Base-by-base conservation (phyloP, 2,888 invertebrate species). In the Diplazon laetatorius region DNA sequence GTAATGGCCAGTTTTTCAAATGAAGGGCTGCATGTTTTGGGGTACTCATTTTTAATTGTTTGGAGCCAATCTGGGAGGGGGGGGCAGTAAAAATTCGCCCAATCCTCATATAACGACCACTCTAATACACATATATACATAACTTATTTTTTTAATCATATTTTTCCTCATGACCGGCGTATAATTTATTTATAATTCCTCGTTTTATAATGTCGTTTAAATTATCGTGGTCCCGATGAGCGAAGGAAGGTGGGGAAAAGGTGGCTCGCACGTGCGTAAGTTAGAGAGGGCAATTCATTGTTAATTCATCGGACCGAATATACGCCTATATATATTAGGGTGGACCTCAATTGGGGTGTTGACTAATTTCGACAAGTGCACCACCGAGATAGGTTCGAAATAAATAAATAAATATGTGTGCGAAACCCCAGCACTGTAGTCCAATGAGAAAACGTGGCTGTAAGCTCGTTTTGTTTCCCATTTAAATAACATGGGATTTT, bases 251-350 rank as follows among this genome's bases (percentile, higher is more conserved):
- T n/a, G n/a, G n/a, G n/a, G n/a, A n/a, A n/a, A n/a, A 48, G 35
- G 30, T 63, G 52, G 37, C 52, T 66, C 66, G 1, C 39, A 18
- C 20, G 66, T 22, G 52, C 66, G 50, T 66, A 66, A 66, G 50
- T 52, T 20, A 48, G 48, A 65, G 65, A 66, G 66, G 50, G 66
- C 39, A 66, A 66, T 66, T 66, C 66, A 66, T 66, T 52, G 52
- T 52, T 70, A 60, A 70, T 70, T 60, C 60, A 60, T 52, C 60
- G 60, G 60, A 39, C 10, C 39, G 37, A 48, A 69, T 46, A 59
- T n/a, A n/a, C n/a, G n/a, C n/a, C n/a, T n/a, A n/a, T n/a, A n/a
- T n/a, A n/a, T n/a, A n/a, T n/a, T n/a, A n/a, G n/a, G n/a, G n/a
- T n/a, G n/a, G n/a, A n/a, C n/a, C n/a, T n/a, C n/a, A n/a, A n/a